These are phyloP conservation scores for Toxotes jaculatrix DNA, from an alignment of 2,113 vertebrate genomes.

Conservation along the genomic window DNA sequence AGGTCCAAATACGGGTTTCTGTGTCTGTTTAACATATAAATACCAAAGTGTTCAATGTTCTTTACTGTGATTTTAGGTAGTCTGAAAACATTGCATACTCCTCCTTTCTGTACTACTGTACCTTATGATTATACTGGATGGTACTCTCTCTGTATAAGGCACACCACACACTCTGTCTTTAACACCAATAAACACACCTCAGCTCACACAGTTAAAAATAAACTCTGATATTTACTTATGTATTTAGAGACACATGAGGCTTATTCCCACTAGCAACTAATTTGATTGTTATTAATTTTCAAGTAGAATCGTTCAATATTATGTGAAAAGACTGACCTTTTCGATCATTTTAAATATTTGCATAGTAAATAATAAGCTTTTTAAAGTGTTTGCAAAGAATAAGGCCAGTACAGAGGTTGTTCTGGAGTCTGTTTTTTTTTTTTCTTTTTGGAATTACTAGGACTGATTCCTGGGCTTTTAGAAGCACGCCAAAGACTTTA, in stretches of 20 bases:
- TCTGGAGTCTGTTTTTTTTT: slow-evolving; percentile 31
- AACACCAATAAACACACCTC: slow-evolving; percentile 32
- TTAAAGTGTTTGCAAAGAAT: slow-evolving; percentile 55
- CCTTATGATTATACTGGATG: slow-evolving; percentile 35
- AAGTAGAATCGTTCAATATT: slow-evolving; percentile 31
- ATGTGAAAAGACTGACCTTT: slow-evolving; percentile 27
- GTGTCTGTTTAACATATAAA: slow-evolving; percentile 18
- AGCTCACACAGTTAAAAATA: slow-evolving; percentile 28
- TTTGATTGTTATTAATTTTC: slow-evolving; percentile 33
- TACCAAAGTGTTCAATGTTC: slow-evolving; percentile 15
- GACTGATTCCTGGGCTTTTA: slow-evolving; percentile 55
- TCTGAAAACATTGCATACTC: slow-evolving; percentile 44
- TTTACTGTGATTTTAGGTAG: slow-evolving; percentile 16
- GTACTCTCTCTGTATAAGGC: slow-evolving; percentile 69
- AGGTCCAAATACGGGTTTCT: neutral
- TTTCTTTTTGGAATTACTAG: slow-evolving; percentile 54
- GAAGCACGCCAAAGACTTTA: slow-evolving; percentile 71
- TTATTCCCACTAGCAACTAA: slow-evolving; percentile 15
- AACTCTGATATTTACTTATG: neutral
- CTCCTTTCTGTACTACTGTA: slow-evolving; percentile 44
- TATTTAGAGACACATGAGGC: slow-evolving; percentile 19
- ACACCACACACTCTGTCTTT: slow-evolving; percentile 38
- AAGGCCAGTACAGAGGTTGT: slow-evolving; percentile 42
- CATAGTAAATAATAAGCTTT: slow-evolving; percentile 67
- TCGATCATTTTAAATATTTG: slow-evolving; percentile 62